A percentile compares a stretch with the other conserved stretches of the same genome.
Evolutionary conservation across 2,797 vertebrate genomes (phyloP).

Genomic region (Falco concolor): DNA sequence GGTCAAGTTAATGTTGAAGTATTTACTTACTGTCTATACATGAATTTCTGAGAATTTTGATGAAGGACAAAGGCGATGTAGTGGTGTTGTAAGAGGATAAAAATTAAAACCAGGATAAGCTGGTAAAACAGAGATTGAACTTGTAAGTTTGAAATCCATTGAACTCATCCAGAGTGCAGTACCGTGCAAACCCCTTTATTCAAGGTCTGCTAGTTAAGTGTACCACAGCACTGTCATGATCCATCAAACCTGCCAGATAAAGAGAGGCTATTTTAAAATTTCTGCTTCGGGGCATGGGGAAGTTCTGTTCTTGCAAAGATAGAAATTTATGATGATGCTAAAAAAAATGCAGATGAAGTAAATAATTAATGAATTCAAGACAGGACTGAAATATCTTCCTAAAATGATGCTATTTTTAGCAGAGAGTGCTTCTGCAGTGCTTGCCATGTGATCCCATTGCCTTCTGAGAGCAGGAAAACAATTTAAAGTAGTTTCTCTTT

Average conservation of each 20-base stretch:
- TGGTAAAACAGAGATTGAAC: background rate
- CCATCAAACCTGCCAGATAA: conserved; percentile 36
- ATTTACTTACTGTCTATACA: background rate
- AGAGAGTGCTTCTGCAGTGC: conserved; percentile 42
- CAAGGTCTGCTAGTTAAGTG: background rate
- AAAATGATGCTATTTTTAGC: conserved; percentile 52
- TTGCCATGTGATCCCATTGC: conserved; percentile 53
- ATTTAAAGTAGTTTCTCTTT: conserved; percentile 53
- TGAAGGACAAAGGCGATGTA: background rate
- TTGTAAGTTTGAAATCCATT: background rate
- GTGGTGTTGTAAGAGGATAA: background rate
- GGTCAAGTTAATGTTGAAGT: background rate
- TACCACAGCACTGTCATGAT: background rate
- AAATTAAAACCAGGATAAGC: background rate
- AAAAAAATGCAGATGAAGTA: conserved; percentile 42
- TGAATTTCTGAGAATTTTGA: background rate
- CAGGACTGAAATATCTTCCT: conserved; percentile 54
- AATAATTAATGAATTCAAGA: conserved; percentile 32
- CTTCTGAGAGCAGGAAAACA: conserved; percentile 53
- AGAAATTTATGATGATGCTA: conserved; percentile 56
- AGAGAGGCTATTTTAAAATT: conserved; percentile 44
- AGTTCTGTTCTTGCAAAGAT: conserved; percentile 32
- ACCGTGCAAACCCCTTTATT: background rate
- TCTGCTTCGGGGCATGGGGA: conserved; percentile 45
- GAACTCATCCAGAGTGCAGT: background rate